phyloP scores from a whole-genome alignment of 2,797 vertebrate genomes.

The Falco berigora region DNA sequence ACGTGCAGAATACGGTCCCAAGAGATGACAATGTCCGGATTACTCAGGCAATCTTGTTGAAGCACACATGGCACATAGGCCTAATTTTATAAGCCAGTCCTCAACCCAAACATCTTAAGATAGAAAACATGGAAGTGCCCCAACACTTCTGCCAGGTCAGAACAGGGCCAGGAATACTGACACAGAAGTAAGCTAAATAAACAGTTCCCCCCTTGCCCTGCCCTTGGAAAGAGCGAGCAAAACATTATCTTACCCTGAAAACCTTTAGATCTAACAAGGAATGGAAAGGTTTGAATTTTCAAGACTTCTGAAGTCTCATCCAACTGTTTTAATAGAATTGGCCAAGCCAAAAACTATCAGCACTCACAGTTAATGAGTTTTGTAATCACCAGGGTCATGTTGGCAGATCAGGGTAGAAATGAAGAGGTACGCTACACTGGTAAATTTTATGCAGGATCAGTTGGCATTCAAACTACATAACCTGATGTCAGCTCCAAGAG shows the following conservation, averaged over 20 bases:
- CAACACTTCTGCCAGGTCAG: neutral
- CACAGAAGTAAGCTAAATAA: rapidly evolving
- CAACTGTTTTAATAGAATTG: neutral
- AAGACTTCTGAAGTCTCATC: neutral
- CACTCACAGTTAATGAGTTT: neutral
- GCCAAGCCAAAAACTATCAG: neutral
- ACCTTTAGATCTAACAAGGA: neutral
- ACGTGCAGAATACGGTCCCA: neutral
- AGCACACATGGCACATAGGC: rapidly evolving
- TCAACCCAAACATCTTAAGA: neutral
- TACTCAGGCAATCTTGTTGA: neutral
- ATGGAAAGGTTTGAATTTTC: neutral
- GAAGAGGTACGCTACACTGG: rapidly evolving
- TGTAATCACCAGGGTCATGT: neutral
- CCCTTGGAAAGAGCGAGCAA: neutral
- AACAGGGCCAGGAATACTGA: neutral
- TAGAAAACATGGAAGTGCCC: rapidly evolving
- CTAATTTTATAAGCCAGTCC: neutral
- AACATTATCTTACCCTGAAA: neutral
- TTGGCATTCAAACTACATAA: rapidly evolving
- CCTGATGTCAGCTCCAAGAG: neutral
- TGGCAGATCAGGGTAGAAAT: neutral
- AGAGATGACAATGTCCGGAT: rapidly evolving
- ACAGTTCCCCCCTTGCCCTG: too few relatives aligned
- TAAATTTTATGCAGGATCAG: neutral